Evolutionary conservation across 2,888 invertebrate species (phyloP), one percentile per base, ranked within the genome.

Genomic region (Yponomeuta malinellus): DNA sequence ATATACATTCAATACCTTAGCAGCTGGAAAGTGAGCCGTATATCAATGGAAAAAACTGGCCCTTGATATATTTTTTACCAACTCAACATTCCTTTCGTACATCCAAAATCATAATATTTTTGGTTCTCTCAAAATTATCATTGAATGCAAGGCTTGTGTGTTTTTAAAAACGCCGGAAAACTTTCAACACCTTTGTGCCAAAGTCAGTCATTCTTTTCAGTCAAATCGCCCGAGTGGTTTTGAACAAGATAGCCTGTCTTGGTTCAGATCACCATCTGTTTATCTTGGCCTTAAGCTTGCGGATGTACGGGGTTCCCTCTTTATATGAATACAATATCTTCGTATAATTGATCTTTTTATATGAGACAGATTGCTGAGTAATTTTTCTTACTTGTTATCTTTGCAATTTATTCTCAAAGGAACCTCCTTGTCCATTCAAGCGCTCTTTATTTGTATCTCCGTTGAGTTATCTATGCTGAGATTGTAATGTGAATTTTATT

Each of bases 321-420:
- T 59, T 59, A 15, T 15, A 59, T 59, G 15, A 59, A 59, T 59
- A 5, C 12, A 8, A 59, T 59, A 15, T 59, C 15, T 59, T 2
- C 15, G 15, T 15, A 15, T 59, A 59, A 59, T 59, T 59, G 52
- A 59, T 59, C 52, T 15, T 59, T 43, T 59, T 59, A 59, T 59
- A 59, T 15, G 15, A 15, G 52, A 59, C 52, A 59, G 12, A 59
- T 12, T 15, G 52, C 52, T 59, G 15, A 59, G 52, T 59, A 59
- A 59, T 59, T 59, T 59, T 59, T 59, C 52, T 52, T 52, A 52
- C 52, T 59, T 59, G 52, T 59, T 59, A 59, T 59, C 52, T 59
- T 59, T 59, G 52, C 52, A 59, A 15, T 59, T 3, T 59, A 59
- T 59, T 59, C 15, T 15, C 3, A 59, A 59, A 59, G 52, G 52